Base-by-base conservation (phyloP, 2,797 vertebrate species). In the Scomberomorus guttatus region DNA sequence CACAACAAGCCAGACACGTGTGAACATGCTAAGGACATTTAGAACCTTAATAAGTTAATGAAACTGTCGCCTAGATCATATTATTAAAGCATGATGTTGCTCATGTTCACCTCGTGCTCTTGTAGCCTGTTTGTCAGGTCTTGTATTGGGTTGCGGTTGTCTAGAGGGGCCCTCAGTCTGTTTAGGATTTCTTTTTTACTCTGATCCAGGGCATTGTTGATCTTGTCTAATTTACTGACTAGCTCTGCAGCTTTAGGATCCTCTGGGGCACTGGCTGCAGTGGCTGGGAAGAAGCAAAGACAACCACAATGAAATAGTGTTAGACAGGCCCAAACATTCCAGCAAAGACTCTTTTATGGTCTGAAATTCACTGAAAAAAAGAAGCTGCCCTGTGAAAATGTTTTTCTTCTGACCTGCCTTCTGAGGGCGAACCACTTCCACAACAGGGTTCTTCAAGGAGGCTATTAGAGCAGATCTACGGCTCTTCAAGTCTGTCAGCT, bases 71-170 rank as follows among this genome's bases (percentile, higher is more conserved):
- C 0, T 20, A 18, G 24, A 24, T 44, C 5, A n/a, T 9, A 12
- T 37, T 11, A 37, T 24, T 6, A 18, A 48, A 65, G n/a, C 46
- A 3, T 14, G 11, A 25, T 14, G 46, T 14, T 2, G 56, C 6
- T 66, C 46, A 83, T 75, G 54, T 20, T 81, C 51, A 98, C 98
- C 96, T 98, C 92, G 1, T 97, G 96, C 7, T 96, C 93, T 39
- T 89, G 93, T 66, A 97, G 95, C 66, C 97, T 94, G 25, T 64
- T 88, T 4, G 88, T 84, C 62, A 99, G 93, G 92, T 99, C 97
- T 13, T 94, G 89, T 1, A 91, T 89, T 0, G 97, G 96, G 29
- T 91, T 80, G 0, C 44, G 75, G 27, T 88, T 94, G 87, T 95
- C 96, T 60, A 98, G 87, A 0, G 98, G 97, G 10, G 94, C 70